Conservation (phyloP, 2,797 vertebrate species). For the Epinephelus coioides region DNA sequence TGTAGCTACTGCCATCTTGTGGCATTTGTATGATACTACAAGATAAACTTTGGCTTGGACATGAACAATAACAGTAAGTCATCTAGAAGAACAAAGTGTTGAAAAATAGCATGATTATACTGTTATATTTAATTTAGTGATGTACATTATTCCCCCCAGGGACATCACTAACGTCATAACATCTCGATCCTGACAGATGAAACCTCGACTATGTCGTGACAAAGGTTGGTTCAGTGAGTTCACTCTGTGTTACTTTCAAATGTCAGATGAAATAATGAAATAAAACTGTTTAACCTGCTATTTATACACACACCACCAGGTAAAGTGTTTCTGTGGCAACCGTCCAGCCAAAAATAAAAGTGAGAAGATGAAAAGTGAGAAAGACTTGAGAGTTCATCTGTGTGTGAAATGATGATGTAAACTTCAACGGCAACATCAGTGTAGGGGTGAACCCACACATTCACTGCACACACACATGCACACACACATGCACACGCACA, state of each 20-base stretch:
- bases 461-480: background rate
- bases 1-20: too few relatives aligned
- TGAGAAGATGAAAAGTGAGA: constrained; percentile 27
- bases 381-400: background rate
- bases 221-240: background rate
- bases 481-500: background rate
- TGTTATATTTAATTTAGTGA: too few relatives aligned
- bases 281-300: constrained; percentile 10
- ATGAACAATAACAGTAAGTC: too few relatives aligned
- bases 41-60: too few relatives aligned
- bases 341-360: constrained; percentile 21
- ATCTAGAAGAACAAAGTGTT: too few relatives aligned
- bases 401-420: constrained; percentile 23
- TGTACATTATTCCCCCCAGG: background rate
- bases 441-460: too few relatives aligned
- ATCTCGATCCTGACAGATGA: background rate
- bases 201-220: background rate
- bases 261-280: constrained; percentile 19
- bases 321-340: constrained; percentile 40
- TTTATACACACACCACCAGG: constrained; percentile 10
- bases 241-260: constrained; percentile 6
- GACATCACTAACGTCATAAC: background rate
- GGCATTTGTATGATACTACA: too few relatives aligned
- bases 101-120: too few relatives aligned
- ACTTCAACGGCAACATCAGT: background rate